Evolutionary conservation across 2,113 vertebrate genomes (phyloP).

Genomic region (Gasterosteus aculeatus): DNA sequence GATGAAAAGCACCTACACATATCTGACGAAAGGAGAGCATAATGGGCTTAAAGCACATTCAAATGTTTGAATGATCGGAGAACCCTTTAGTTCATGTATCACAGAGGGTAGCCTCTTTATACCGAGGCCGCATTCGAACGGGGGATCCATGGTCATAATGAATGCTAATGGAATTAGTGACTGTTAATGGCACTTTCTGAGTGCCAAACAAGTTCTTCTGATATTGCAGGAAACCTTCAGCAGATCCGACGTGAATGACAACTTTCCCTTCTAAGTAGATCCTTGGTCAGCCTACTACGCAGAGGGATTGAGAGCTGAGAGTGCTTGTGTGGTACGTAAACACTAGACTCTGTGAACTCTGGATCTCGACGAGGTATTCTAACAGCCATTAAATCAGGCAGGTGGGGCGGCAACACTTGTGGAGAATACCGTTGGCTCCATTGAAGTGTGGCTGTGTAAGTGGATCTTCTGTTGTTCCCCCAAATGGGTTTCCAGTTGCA

Average conservation of each 20-base stretch:
- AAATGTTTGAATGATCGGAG: slow-evolving; percentile 60
- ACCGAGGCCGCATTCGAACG: slow-evolving; percentile 34
- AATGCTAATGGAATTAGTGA: slow-evolving; percentile 61
- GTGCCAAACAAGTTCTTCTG: slow-evolving; percentile 28
- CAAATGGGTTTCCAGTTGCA: slow-evolving; percentile 35
- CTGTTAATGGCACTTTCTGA: slow-evolving; percentile 49
- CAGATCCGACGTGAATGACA: slow-evolving; percentile 11
- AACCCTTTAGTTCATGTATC: slow-evolving; percentile 52
- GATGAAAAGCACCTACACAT: slow-evolving; percentile 48
- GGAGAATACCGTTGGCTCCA: slow-evolving; percentile 50
- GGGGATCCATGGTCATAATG: slow-evolving; percentile 46
- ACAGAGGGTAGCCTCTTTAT: slow-evolving; percentile 34
- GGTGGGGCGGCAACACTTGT: slow-evolving; percentile 50
- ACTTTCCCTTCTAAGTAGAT: slow-evolving; percentile 32
- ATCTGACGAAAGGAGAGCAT: slow-evolving; percentile 42
- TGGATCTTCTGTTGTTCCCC: slow-evolving; percentile 40
- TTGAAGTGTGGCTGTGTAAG: slow-evolving; percentile 44
- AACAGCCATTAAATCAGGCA: slow-evolving; percentile 47
- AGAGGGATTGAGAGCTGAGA: slow-evolving; percentile 28
- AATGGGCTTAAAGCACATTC: slow-evolving; percentile 59
- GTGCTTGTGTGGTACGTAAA: slow-evolving; percentile 35
- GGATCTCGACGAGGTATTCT: slow-evolving; percentile 50
- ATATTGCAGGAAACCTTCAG: slow-evolving; percentile 15
- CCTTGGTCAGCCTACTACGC: slow-evolving; percentile 29
- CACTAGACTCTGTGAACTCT: slow-evolving; percentile 36